Percentiles rank a stretch among this genome's conserved stretches.
phyloP scores from a whole-genome alignment of 2,113 vertebrate species.

The Erythrocercus mccallii region DNA sequence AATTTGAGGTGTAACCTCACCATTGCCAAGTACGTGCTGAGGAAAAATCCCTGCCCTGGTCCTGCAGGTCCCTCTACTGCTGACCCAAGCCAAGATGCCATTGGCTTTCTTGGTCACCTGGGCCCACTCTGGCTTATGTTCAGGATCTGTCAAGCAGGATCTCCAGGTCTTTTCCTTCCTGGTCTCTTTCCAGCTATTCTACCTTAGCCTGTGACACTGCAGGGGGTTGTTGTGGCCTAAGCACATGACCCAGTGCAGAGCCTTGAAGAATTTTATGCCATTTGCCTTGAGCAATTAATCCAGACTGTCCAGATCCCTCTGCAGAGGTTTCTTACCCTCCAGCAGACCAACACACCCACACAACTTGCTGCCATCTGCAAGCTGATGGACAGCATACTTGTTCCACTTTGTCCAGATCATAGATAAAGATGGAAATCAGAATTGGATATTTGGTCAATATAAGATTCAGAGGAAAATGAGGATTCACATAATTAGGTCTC shows the following conservation, averaged over 20 bases:
- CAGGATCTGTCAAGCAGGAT: not conserved
- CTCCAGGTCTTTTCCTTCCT: not conserved
- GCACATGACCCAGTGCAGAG: not conserved
- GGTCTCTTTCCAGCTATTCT: not conserved
- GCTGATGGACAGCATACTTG: rapidly evolving
- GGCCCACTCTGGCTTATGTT: not conserved
- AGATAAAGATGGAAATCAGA: not conserved
- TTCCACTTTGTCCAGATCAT: not conserved
- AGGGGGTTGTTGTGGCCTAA: not conserved
- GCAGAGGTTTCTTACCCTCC: not conserved
- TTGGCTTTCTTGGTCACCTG: not conserved
- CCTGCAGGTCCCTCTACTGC: not conserved
- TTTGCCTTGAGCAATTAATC: no score
- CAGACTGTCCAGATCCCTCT: not conserved
- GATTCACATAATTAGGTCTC: not conserved
- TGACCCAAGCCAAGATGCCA: not conserved
- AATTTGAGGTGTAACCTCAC: not conserved
- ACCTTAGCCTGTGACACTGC: not conserved
- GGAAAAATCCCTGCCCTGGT: not conserved
- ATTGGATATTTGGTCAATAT: not conserved
- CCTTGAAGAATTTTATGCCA: not conserved
- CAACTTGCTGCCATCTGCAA: not conserved
- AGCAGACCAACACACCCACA: rapidly evolving
- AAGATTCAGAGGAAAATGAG: not conserved
- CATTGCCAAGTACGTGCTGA: no score